Conservation (phyloP, 2,888 invertebrate genomes). For the Helicoverpa assulta region DNA sequence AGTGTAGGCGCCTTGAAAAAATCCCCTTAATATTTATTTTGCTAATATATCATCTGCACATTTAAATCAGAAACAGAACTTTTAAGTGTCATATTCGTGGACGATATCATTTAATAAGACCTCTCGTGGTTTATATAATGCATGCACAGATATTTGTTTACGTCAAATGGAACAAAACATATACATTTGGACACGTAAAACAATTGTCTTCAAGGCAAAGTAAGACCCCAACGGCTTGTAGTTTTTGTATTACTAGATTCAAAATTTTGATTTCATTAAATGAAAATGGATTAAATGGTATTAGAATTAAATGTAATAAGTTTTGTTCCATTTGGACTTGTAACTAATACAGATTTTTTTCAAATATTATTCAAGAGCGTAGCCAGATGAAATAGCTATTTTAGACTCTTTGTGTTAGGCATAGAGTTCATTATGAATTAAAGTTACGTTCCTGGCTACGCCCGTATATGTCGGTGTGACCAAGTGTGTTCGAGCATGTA, state of each 20-base stretch:
- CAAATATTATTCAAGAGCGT: constrained; percentile 49
- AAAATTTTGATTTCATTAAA: constrained; percentile 26
- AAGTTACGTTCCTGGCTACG: constrained; percentile 35
- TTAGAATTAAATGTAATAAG: constrained; percentile 43
- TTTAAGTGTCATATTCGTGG: constrained; percentile 61
- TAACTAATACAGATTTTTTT: constrained; percentile 67
- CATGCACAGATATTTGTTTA: constrained; percentile 63
- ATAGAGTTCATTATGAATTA: constrained; percentile 4
- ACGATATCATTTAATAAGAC: constrained; percentile 25
- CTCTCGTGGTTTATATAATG: constrained; percentile 46
- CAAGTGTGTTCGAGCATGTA: constrained; percentile 55
- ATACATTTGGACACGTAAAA: constrained; percentile 22
- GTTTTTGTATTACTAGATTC: not conserved
- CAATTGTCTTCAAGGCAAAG: constrained; percentile 4
- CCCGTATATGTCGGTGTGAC: constrained; percentile 48
- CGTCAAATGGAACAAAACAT: constrained; percentile 65
- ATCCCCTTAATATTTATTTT: too few relatives aligned
- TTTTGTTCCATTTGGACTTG: constrained; percentile 65
- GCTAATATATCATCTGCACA: not conserved
- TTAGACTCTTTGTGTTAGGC: constrained; percentile 9
- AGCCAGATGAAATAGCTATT: constrained; percentile 32
- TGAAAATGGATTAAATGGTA: constrained; percentile 56
- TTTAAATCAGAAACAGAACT: constrained; percentile 15
- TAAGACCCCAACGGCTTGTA: constrained; percentile 12
- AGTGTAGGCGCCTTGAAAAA: too few relatives aligned